Evolutionary conservation across 2,113 vertebrate species (phyloP).

Genomic region (Corvus moneduloides): DNA sequence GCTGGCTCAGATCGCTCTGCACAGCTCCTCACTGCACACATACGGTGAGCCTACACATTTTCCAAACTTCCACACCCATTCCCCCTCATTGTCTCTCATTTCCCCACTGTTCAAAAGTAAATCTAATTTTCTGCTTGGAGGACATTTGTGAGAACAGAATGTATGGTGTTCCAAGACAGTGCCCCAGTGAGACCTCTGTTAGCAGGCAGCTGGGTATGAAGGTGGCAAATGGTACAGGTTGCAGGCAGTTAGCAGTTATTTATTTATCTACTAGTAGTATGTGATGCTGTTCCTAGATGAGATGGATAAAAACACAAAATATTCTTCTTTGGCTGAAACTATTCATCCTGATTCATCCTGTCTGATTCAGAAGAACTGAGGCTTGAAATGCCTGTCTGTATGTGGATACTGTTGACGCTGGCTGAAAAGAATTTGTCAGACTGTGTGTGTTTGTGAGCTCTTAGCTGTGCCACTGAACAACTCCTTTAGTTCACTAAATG

Average conservation of each 20-base stretch:
- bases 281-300: not conserved
- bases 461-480: not conserved
- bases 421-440: slow-evolving; percentile 36
- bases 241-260: not conserved
- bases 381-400: slow-evolving; percentile 14
- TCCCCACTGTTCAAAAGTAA: not conserved
- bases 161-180: not conserved
- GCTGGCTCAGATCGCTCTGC: not conserved
- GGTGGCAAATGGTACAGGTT: not conserved
- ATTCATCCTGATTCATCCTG: slow-evolving; percentile 4
- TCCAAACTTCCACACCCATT: not conserved
- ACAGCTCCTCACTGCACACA: not conserved
- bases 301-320: not conserved
- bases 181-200: not conserved
- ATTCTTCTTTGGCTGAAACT: not conserved
- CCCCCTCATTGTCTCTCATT: not conserved
- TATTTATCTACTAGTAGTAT: not conserved
- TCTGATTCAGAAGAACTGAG: slow-evolving; percentile 38
- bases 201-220: not conserved
- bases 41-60: rapidly evolving
- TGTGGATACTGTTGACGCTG: not conserved
- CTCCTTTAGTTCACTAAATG: slow-evolving; percentile 1
- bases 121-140: not conserved
- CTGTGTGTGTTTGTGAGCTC: not conserved
- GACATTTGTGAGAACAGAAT: not conserved